phyloP scores from a whole-genome alignment of 2,113 vertebrate genomes.

The Ciconia stormi region DNA sequence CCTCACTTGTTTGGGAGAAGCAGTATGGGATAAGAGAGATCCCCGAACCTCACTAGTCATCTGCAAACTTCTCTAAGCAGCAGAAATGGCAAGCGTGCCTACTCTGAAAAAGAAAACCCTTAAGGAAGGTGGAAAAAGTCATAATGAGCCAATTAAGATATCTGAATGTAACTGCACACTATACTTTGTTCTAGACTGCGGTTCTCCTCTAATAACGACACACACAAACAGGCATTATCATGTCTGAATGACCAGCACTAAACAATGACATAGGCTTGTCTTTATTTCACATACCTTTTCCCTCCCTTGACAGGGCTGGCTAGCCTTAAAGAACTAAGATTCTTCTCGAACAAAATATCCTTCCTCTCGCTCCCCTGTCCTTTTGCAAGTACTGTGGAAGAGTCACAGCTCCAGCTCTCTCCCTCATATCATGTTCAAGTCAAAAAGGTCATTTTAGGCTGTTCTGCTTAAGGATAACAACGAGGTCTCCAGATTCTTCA shows the following conservation, averaged over 20 bases:
- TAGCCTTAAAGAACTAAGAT: background rate
- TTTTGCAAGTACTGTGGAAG: background rate
- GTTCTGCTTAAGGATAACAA: background rate
- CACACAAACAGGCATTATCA: background rate
- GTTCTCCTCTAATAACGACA: background rate
- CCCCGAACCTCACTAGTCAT: background rate
- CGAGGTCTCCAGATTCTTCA: background rate
- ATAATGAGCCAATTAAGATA: background rate
- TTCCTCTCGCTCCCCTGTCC: background rate
- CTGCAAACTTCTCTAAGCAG: background rate
- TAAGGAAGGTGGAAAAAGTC: background rate
- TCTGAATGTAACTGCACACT: background rate
- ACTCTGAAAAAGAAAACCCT: slow-evolving; percentile 16
- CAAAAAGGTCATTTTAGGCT: background rate
- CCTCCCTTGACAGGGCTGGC: background rate
- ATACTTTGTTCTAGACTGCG: background rate
- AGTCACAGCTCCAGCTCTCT: background rate
- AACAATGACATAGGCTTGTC: background rate
- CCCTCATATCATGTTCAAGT: background rate
- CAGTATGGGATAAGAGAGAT: background rate
- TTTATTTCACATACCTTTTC: background rate
- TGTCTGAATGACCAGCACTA: background rate
- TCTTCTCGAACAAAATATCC: background rate
- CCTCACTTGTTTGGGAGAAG: background rate
- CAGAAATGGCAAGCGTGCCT: background rate